Conservation (phyloP, 1,140 invertebrate species). For the Drosophila arawakana region DNA sequence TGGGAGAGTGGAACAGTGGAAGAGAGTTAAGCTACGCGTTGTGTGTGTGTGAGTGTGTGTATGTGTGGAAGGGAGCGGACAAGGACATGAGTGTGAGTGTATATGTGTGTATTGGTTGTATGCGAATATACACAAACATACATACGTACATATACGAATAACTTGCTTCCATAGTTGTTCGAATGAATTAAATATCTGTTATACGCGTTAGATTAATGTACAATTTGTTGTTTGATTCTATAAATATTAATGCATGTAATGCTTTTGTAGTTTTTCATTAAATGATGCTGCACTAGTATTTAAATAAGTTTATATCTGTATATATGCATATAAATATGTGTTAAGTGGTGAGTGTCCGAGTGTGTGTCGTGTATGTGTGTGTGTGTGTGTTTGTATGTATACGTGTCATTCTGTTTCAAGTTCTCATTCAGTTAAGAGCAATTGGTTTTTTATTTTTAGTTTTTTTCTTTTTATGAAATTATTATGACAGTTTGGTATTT, state of each 20-base stretch:
- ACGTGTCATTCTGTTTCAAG: constrained; percentile 49
- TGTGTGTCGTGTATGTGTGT: constrained; percentile 3
- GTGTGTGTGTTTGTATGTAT: constrained; percentile 47
- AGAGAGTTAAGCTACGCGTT: neutral
- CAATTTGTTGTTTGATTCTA: constrained; percentile 70
- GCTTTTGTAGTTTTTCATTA: constrained; percentile 56
- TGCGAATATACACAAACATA: constrained; percentile 43
- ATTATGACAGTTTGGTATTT: constrained; percentile 44
- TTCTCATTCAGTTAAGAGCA: constrained; percentile 62
- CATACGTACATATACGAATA: constrained; percentile 49
- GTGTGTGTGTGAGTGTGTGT: neutral
- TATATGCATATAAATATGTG: constrained; percentile 47
- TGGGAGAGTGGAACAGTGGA: too few relatives aligned
- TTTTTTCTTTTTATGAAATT: constrained; percentile 30
- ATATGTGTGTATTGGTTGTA: constrained; percentile 4
- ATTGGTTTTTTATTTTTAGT: constrained; percentile 40
- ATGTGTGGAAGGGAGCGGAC: neutral
- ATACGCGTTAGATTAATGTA: constrained; percentile 73
- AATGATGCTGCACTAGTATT: constrained; percentile 73
- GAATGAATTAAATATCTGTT: constrained; percentile 55
- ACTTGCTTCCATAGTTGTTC: constrained; percentile 56
- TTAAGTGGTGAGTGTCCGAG: constrained; percentile 18
- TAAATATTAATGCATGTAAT: constrained; percentile 62
- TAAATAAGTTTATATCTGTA: constrained; percentile 48
- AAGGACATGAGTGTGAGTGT: neutral